Conservation (phyloP, 2,797 vertebrate species). For the Iguana delicatissima region DNA sequence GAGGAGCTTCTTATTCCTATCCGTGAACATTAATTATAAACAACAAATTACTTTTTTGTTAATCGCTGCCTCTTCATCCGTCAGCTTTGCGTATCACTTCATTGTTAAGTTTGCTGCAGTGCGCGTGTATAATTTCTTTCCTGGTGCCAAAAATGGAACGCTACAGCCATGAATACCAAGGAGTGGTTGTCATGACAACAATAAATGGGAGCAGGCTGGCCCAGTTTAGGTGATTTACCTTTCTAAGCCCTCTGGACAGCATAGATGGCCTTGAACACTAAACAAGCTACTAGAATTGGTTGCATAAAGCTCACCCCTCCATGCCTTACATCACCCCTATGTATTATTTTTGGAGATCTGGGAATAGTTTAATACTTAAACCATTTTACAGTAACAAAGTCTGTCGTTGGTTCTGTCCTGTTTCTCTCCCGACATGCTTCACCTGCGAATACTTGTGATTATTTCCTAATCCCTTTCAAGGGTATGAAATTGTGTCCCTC, state of each 20-base stretch:
- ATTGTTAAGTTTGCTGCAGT: constrained; percentile 40
- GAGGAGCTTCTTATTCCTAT: neutral
- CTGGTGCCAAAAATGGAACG: constrained; percentile 44
- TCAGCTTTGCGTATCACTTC: neutral
- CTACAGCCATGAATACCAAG: constrained; percentile 53
- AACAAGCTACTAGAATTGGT: constrained; percentile 25
- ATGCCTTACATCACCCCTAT: neutral
- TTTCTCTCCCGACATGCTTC: neutral
- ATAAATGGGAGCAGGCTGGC: constrained; percentile 51
- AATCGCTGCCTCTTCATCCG: neutral
- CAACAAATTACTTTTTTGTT: neutral
- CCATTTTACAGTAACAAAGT: neutral
- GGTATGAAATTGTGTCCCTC: neutral
- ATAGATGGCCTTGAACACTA: constrained; percentile 44
- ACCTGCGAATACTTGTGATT: neutral
- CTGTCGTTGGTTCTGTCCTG: neutral
- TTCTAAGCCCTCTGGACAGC: constrained; percentile 32
- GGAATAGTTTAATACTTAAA: constrained; percentile 2
- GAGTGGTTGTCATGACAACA: constrained; percentile 69
- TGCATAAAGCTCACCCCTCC: neutral
- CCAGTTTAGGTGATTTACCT: constrained; percentile 62
- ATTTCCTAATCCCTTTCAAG: neutral
- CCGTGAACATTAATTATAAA: neutral
- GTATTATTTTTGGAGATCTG: constrained; percentile 7
- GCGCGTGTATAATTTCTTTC: constrained; percentile 4